Percentiles rank a stretch among this genome's conserved stretches.
Evolutionary conservation across 2,797 vertebrate genomes (phyloP).

Genomic region (Manis javanica): DNA sequence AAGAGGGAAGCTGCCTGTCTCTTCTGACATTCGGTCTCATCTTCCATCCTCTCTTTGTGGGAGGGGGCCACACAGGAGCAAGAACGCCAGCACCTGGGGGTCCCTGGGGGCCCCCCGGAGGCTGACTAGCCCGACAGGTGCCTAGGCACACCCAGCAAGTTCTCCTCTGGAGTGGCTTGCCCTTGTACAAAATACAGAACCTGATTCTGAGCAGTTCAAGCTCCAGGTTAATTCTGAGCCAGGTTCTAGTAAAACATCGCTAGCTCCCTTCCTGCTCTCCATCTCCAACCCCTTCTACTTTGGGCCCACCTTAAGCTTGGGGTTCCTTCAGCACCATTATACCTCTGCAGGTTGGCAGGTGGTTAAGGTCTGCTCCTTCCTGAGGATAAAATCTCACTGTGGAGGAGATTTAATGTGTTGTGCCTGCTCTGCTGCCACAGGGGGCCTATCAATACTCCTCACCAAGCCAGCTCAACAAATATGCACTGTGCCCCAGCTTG

Average conservation of each 20-base stretch:
- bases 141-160: too few species aligned
- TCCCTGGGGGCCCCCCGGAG: not conserved
- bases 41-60: not conserved
- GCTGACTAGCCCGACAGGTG: too few species aligned
- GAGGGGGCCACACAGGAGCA: not conserved
- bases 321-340: not conserved
- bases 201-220: not conserved
- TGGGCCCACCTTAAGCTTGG: not conserved
- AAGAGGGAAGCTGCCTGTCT: not conserved
- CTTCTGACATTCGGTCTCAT: not conserved
- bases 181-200: not conserved
- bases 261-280: too few species aligned
- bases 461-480: not conserved
- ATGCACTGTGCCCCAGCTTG: rapidly evolving
- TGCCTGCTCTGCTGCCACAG: rapidly evolving
- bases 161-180: not conserved
- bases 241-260: not conserved
- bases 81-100: not conserved
- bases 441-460: not conserved
- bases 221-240: not conserved
- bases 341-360: not conserved
- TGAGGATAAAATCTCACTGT: not conserved
- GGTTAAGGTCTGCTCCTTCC: not conserved
- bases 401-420: rapidly evolving
- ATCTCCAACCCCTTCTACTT: not conserved